A percentile compares a stretch with the other conserved stretches of the same genome.
Evolutionary conservation across 2,113 vertebrate species (phyloP).

Genomic region (Vidua macroura): DNA sequence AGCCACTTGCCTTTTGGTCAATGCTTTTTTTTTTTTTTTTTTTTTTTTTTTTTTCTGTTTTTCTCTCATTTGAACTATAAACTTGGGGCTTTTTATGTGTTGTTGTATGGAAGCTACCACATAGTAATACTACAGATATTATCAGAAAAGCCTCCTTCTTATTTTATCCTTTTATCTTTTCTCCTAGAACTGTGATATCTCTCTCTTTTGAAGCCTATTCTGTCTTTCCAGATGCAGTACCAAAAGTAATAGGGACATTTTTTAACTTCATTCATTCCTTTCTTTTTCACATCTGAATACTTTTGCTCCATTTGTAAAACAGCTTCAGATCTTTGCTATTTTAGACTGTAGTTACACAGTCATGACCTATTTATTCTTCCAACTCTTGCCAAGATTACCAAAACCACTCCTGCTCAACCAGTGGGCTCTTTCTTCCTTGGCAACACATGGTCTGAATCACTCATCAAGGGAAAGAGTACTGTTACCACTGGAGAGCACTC

Average conservation of each 20-base stretch:
- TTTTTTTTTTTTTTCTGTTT: background rate
- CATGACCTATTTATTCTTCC: background rate
- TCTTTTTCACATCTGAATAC: background rate
- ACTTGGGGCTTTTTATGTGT: background rate
- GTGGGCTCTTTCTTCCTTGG: background rate
- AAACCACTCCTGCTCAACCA: background rate
- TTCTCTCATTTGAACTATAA: background rate
- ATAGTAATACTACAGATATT: background rate
- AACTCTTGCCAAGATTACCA: background rate
- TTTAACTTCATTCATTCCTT: background rate
- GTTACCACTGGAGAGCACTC: constrained; percentile 52
- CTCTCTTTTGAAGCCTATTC: background rate
- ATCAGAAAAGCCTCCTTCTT: background rate
- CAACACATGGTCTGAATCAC: background rate
- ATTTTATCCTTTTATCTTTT: background rate
- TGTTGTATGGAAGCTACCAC: background rate
- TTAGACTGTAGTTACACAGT: background rate
- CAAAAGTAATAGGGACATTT: background rate
- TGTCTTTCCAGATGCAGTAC: background rate
- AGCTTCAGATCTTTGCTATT: background rate
- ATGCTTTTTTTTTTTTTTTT: background rate
- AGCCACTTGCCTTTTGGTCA: background rate
- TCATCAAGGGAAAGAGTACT: background rate
- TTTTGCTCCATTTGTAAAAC: background rate
- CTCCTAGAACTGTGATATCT: background rate